A percentile compares a stretch with the other conserved stretches of the same genome.
Conservation (phyloP, 2,113 vertebrate species). For the Caracal caracal region DNA sequence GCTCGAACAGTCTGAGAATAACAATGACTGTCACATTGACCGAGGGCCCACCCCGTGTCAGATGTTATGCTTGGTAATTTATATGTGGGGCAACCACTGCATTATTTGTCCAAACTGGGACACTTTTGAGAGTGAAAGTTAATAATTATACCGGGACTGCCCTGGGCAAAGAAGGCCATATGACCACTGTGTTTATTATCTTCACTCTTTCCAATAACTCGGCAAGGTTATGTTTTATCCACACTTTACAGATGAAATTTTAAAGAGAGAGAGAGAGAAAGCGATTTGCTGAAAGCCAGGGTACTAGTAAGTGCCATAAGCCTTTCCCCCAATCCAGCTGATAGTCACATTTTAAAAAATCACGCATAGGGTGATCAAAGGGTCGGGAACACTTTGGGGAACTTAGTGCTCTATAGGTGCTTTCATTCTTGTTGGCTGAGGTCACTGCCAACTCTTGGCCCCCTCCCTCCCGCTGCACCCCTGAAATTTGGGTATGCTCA, state of each 20-base stretch:
- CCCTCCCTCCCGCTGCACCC: background rate
- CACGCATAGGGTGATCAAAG: background rate
- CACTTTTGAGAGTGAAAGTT: conserved; percentile 39
- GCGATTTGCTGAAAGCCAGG: background rate
- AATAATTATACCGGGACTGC: conserved; percentile 13
- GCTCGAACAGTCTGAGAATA: background rate
- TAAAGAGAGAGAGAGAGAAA: no score
- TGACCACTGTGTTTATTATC: conserved; percentile 8
- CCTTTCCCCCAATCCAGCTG: background rate
- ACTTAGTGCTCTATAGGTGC: background rate
- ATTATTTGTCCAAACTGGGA: conserved; percentile 40
- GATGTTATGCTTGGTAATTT: background rate
- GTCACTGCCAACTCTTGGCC: background rate
- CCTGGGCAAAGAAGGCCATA: background rate
- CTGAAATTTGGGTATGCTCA: background rate
- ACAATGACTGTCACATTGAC: background rate
- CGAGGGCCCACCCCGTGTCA: background rate
- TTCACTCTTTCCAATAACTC: background rate
- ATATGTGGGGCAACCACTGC: background rate
- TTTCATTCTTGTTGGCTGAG: background rate
- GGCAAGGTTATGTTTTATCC: background rate
- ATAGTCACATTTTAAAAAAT: background rate
- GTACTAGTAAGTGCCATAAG: background rate
- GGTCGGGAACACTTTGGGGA: background rate
- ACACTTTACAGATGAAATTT: background rate